Evolutionary conservation across 2,113 vertebrate genomes (phyloP).

Genomic region (Polyodon spathula): DNA sequence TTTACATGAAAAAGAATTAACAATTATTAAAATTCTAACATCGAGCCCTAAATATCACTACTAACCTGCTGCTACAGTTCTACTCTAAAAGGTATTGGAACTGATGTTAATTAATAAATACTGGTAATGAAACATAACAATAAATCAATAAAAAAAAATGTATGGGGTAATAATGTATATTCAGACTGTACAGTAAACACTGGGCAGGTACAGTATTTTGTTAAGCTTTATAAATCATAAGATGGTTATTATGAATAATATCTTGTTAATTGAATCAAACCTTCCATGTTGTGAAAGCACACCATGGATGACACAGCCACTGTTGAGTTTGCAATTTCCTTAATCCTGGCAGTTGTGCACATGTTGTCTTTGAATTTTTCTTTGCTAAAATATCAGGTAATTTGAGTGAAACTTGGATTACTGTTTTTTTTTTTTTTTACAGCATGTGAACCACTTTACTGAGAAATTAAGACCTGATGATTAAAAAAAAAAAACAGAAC

Average conservation of each 20-base stretch:
- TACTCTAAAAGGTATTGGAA: too few relatives aligned
- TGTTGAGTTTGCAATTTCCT: slow-evolving; percentile 8
- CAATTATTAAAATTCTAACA: too few relatives aligned
- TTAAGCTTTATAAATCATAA: slow-evolving; percentile 11
- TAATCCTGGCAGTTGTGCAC: slow-evolving; percentile 6
- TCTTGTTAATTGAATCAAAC: slow-evolving; percentile 27
- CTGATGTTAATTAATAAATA: too few relatives aligned
- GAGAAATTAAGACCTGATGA: too few relatives aligned
- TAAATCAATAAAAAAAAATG: too few relatives aligned
- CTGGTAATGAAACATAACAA: too few relatives aligned
- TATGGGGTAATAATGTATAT: too few relatives aligned
- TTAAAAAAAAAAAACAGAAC: too few relatives aligned
- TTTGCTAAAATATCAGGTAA: background rate
- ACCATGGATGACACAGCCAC: slow-evolving; percentile 15
- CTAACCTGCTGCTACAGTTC: background rate
- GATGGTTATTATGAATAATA: slow-evolving; percentile 27
- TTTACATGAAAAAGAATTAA: too few relatives aligned
- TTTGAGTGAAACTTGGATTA: background rate
- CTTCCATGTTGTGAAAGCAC: slow-evolving; percentile 11
- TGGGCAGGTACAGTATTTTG: slow-evolving; percentile 8
- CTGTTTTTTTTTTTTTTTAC: too few relatives aligned
- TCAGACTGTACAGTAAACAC: slow-evolving; percentile 13
- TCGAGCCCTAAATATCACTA: background rate
- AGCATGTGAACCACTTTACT: too few relatives aligned
- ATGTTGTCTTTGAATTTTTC: slow-evolving; percentile 1